Evolutionary conservation across 2,888 invertebrate genomes (phyloP).

Genomic region (Pandemis cinnamomeana): DNA sequence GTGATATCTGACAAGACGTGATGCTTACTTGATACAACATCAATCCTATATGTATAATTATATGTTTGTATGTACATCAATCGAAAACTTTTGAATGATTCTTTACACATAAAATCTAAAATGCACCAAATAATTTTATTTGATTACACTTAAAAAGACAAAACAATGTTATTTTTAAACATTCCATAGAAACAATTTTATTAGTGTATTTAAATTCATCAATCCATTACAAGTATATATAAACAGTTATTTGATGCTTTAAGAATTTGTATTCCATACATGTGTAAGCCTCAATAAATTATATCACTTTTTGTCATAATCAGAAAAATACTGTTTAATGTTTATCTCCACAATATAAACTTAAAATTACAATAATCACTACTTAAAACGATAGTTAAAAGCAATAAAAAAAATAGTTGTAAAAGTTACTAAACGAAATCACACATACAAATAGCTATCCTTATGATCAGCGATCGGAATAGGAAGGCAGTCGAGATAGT

Average conservation of each 20-base stretch:
- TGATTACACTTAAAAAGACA: constrained; percentile 57
- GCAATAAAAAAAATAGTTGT: constrained; percentile 63
- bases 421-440: constrained; percentile 70
- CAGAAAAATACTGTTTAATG: constrained; percentile 67
- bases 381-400: constrained; percentile 58
- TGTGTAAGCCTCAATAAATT: constrained; percentile 73
- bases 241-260: constrained; percentile 31
- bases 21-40: constrained; percentile 60
- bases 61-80: constrained; percentile 64
- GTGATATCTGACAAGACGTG: constrained; percentile 58
- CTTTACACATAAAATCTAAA: constrained; percentile 60
- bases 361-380: constrained; percentile 56
- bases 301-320: constrained; percentile 67
- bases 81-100: constrained; percentile 53
- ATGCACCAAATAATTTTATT: constrained; percentile 56
- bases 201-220: constrained; percentile 25
- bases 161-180: constrained; percentile 41
- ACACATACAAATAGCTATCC: constrained; percentile 60
- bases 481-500: too few species aligned
- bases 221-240: constrained; percentile 35
- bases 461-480: constrained; percentile 34
- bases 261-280: constrained; percentile 49
- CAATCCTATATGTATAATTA: constrained; percentile 52
- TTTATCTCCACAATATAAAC: constrained; percentile 62
- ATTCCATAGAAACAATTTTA: constrained; percentile 37